These are phyloP conservation scores for Linnaemya vulpina DNA, from an alignment of 2,888 invertebrate genomes.

Conservation along the genomic window DNA sequence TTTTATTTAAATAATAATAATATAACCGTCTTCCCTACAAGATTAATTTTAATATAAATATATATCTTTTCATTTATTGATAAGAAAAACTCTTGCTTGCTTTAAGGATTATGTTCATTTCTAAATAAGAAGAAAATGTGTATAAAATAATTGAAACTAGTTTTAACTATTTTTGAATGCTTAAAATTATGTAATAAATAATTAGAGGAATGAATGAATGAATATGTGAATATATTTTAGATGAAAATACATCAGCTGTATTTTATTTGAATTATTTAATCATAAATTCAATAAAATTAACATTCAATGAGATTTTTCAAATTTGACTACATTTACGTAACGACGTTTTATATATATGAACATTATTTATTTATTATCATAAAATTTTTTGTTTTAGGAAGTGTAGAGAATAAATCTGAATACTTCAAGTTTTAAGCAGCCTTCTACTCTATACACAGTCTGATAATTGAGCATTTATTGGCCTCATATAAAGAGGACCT, in stretches of 20 bases:
- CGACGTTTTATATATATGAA: not conserved
- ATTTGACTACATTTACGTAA: not conserved
- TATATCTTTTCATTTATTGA: not conserved
- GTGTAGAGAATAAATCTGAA: no score
- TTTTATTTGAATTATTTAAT: conserved; percentile 9
- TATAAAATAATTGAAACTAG: conserved; percentile 46
- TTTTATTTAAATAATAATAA: conserved; percentile 30
- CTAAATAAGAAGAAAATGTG: conserved; percentile 18
- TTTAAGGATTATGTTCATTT: conserved; percentile 12
- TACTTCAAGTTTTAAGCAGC: no score
- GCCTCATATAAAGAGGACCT: no score
- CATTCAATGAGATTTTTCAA: not conserved
- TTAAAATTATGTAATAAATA: conserved; percentile 29
- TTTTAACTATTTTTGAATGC: conserved; percentile 42
- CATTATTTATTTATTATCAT: no score
- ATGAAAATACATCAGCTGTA: conserved; percentile 27
- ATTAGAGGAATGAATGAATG: conserved; percentile 13
- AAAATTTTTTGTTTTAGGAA: no score
- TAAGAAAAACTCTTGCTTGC: conserved; percentile 24
- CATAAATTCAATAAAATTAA: not conserved
- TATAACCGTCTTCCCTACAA: conserved; percentile 59
- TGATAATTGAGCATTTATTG: no score
- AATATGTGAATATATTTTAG: conserved; percentile 11
- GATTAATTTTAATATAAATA: conserved; percentile 44
- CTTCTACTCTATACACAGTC: no score